phyloP scores from a whole-genome alignment of 2,888 invertebrate species.

The Sarcophaga rosellei region DNA sequence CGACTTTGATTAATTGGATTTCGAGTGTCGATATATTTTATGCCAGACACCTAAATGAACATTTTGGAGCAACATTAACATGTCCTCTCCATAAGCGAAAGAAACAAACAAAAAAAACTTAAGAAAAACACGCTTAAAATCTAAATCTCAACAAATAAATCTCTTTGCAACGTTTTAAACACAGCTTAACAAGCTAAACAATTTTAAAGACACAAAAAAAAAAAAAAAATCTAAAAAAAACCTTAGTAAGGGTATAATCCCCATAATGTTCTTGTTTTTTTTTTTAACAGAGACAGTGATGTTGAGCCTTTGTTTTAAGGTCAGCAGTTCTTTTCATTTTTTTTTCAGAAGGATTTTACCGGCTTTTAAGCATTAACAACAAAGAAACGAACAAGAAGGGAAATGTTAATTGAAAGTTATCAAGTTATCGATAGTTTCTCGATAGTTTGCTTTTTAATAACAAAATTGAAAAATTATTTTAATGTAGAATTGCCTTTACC shows the following conservation, averaged over 20 bases:
- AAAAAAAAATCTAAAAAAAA: slow-evolving; percentile 1
- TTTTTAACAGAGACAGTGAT: too few relatives aligned
- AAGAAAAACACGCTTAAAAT: slow-evolving; percentile 52
- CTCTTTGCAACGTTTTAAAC: slow-evolving; percentile 17
- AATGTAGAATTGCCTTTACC: too few relatives aligned
- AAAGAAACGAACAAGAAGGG: too few relatives aligned
- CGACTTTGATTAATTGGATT: slow-evolving; percentile 76
- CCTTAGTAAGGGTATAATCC: neutral
- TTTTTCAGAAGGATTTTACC: too few relatives aligned
- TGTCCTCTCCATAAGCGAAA: neutral
- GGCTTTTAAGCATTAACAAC: too few relatives aligned
- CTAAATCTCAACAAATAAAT: slow-evolving; percentile 59
- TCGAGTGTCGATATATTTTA: slow-evolving; percentile 73
- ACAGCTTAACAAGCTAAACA: slow-evolving; percentile 40
- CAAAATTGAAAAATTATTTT: too few relatives aligned
- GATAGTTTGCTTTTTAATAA: too few relatives aligned
- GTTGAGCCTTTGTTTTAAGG: too few relatives aligned
- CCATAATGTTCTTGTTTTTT: too few relatives aligned
- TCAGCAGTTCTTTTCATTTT: too few relatives aligned
- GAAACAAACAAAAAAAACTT: neutral
- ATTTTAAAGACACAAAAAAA: neutral
- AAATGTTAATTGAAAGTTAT: too few relatives aligned
- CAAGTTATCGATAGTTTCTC: too few relatives aligned
- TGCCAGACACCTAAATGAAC: slow-evolving; percentile 65
- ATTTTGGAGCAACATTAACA: slow-evolving; percentile 57